phyloP scores from a whole-genome alignment of 2,888 invertebrate species.

The Catocala sponsa region DNA sequence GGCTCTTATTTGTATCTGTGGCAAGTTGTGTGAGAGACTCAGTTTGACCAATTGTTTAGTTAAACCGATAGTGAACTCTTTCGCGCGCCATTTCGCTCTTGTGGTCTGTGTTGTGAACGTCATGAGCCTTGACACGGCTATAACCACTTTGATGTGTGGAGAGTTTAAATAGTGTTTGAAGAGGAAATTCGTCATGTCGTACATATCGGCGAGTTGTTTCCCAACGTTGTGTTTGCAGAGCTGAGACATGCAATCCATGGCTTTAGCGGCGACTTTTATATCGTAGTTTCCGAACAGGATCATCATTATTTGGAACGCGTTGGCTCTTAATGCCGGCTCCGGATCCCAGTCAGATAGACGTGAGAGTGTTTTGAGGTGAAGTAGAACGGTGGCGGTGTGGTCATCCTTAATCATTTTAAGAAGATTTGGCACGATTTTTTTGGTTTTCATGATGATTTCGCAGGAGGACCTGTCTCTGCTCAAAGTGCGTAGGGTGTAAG shows the following conservation, averaged over 20 bases:
- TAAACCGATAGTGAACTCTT: slow-evolving; percentile 65
- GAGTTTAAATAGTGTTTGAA: slow-evolving; percentile 58
- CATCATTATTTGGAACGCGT: slow-evolving; percentile 75
- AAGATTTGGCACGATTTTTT: slow-evolving; percentile 68
- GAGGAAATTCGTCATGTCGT: slow-evolving; percentile 67
- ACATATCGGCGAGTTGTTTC: slow-evolving; percentile 68
- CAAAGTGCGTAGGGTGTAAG: slow-evolving; percentile 68
- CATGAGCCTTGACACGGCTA: slow-evolving; percentile 72
- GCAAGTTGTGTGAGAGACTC: slow-evolving; percentile 60
- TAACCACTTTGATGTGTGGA: slow-evolving; percentile 59
- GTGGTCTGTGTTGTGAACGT: slow-evolving; percentile 73
- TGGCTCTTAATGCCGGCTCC: slow-evolving; percentile 65
- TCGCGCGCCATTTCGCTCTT: slow-evolving; percentile 78
- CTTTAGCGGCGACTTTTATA: slow-evolving; percentile 61
- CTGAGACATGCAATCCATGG: slow-evolving; percentile 77
- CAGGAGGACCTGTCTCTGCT: slow-evolving; percentile 66
- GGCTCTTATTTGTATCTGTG: slow-evolving; percentile 67
- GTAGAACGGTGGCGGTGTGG: slow-evolving; percentile 68
- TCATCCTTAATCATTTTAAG: slow-evolving; percentile 77
- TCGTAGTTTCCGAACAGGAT: slow-evolving; percentile 64
- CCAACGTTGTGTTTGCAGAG: slow-evolving; percentile 77
- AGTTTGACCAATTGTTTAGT: slow-evolving; percentile 64
- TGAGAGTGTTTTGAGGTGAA: slow-evolving; percentile 72
- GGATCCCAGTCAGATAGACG: slow-evolving; percentile 74
- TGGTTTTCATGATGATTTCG: slow-evolving; percentile 63